Evolutionary conservation across 2,888 invertebrate species (phyloP).

Genomic region (Agrypnus murinus): DNA sequence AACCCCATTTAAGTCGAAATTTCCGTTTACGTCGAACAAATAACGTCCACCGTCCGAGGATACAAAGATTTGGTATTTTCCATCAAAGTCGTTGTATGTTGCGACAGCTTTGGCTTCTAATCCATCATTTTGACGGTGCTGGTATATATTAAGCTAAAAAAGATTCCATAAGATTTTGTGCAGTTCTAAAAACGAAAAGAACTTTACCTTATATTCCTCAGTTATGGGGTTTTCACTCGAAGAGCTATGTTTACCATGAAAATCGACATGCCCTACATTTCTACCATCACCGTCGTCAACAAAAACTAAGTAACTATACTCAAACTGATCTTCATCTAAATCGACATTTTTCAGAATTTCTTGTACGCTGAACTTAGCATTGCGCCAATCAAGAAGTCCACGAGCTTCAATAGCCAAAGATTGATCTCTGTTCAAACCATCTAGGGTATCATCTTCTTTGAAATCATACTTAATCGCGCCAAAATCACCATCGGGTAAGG

Average conservation of each 20-base stretch:
- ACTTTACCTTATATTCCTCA: slow-evolving; percentile 56
- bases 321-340: slow-evolving; percentile 68
- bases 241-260: too few species aligned
- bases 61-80: slow-evolving; percentile 45
- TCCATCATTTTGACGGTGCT: background rate
- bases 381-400: slow-evolving; percentile 10
- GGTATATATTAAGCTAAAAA: background rate
- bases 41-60: background rate
- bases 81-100: slow-evolving; percentile 46
- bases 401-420: background rate
- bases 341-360: slow-evolving; percentile 70
- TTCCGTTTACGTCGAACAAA: slow-evolving; percentile 56
- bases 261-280: slow-evolving; percentile 57
- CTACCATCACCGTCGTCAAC: slow-evolving; percentile 68
- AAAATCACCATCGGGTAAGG: slow-evolving; percentile 72
- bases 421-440: slow-evolving; percentile 60
- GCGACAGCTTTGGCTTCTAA: slow-evolving; percentile 61
- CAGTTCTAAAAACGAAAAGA: background rate
- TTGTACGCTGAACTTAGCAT: slow-evolving; percentile 69
- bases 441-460: slow-evolving; percentile 60
- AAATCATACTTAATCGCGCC: slow-evolving; percentile 68
- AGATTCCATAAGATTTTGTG: too few species aligned
- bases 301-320: slow-evolving; percentile 68
- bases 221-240: slow-evolving; percentile 58
- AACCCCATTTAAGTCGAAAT: slow-evolving; percentile 65